Evolutionary conservation across 2,888 invertebrate genomes (phyloP).

Genomic region (Aspidiotus rigidus): DNA sequence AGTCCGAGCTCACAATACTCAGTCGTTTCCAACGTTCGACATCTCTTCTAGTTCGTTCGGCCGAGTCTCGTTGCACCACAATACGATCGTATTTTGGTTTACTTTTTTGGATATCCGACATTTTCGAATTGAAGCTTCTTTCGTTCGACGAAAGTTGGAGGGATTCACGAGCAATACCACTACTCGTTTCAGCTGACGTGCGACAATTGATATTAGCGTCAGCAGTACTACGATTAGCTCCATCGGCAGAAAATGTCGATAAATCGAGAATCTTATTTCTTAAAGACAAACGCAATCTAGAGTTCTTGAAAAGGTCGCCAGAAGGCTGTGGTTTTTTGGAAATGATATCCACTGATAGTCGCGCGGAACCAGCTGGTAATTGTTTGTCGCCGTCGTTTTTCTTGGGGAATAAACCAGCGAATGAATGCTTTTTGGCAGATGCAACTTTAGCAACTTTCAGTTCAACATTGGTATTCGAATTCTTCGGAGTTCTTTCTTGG

Average conservation of each 20-base stretch:
- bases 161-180: too few species aligned
- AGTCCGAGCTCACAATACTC: not conserved
- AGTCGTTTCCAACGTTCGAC: not conserved
- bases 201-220: not conserved
- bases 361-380: not conserved
- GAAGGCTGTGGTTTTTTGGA: not conserved
- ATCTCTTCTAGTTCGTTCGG: not conserved
- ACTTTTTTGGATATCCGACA: not conserved
- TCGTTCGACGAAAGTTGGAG: too few species aligned
- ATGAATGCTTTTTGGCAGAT: not conserved
- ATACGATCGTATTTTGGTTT: constrained; percentile 9
- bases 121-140: not conserved
- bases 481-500: not conserved
- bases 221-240: not conserved
- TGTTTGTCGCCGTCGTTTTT: not conserved
- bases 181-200: not conserved
- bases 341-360: not conserved
- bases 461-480: too few species aligned
- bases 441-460: not conserved
- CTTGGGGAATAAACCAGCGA: not conserved
- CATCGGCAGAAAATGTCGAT: not conserved
- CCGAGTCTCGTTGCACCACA: not conserved
- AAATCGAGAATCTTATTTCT: constrained; percentile 21
- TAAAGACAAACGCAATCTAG: constrained; percentile 21
- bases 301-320: constrained; percentile 18